Conservation (phyloP, 2,113 vertebrate species). For the Corythornis vintsioides region DNA sequence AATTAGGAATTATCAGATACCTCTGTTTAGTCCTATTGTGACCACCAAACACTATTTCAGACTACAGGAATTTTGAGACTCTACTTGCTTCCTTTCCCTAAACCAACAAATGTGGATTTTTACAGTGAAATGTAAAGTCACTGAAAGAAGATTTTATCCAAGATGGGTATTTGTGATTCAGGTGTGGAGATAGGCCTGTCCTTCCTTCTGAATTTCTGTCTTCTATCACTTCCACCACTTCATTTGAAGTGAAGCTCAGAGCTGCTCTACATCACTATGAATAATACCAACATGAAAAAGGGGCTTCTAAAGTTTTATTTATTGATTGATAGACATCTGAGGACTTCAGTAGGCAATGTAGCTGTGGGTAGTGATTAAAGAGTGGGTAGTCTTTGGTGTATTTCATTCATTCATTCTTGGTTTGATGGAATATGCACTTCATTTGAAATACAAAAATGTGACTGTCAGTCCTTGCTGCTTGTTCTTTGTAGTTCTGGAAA, state of each 20-base stretch:
- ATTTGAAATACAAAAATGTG: conserved; percentile 10
- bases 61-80: neutral
- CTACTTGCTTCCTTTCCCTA: neutral
- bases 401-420: conserved; percentile 38
- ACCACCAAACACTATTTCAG: neutral
- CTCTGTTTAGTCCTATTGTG: neutral
- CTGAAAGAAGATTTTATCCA: neutral
- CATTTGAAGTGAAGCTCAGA: neutral
- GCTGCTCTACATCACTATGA: neutral
- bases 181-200: neutral
- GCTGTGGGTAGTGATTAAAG: conserved; percentile 25
- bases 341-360: neutral
- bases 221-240: neutral
- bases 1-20: neutral
- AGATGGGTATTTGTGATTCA: neutral
- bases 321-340: neutral
- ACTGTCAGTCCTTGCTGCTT: neutral
- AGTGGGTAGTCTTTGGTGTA: neutral
- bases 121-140: neutral
- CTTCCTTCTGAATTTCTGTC: neutral
- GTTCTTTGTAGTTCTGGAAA: neutral
- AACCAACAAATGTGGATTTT: neutral
- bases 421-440: neutral
- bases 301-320: neutral
- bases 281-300: neutral